Conservation (phyloP, 2,797 vertebrate species). For the Tapirus indicus region DNA sequence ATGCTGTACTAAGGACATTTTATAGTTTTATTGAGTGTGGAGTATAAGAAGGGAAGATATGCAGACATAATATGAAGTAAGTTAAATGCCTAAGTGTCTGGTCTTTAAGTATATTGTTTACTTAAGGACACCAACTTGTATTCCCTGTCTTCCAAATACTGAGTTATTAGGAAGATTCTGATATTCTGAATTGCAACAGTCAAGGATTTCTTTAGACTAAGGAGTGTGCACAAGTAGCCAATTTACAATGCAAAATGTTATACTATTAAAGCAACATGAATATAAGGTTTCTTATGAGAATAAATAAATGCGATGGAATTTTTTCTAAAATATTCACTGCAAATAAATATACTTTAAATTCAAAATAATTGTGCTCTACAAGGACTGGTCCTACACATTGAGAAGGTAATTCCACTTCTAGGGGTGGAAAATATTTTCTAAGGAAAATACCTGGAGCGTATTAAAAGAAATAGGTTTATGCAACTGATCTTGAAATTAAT, state of each 20-base stretch:
- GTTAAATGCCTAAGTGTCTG: neutral
- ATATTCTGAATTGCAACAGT: neutral
- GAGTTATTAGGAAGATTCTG: neutral
- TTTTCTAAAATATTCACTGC: neutral
- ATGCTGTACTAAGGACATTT: neutral
- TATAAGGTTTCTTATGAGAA: slow-evolving; percentile 14
- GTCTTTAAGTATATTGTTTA: neutral
- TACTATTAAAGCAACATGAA: neutral
- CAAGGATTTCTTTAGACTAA: neutral
- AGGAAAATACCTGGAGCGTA: neutral
- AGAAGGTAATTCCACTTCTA: slow-evolving; percentile 11
- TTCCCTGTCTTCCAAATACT: neutral
- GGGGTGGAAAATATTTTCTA: neutral
- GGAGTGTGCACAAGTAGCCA: neutral
- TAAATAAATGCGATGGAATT: slow-evolving; percentile 9
- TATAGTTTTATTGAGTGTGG: neutral
- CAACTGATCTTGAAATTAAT: neutral
- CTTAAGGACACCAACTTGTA: neutral
- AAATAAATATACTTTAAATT: slow-evolving; percentile 37
- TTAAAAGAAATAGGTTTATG: neutral
- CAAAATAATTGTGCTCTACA: neutral
- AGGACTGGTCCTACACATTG: neutral
- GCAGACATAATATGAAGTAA: neutral
- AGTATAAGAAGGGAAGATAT: neutral
- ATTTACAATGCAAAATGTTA: slow-evolving; percentile 13